Evolutionary conservation across 2,113 vertebrate genomes (phyloP).

Genomic region (Neogobius melanostomus): DNA sequence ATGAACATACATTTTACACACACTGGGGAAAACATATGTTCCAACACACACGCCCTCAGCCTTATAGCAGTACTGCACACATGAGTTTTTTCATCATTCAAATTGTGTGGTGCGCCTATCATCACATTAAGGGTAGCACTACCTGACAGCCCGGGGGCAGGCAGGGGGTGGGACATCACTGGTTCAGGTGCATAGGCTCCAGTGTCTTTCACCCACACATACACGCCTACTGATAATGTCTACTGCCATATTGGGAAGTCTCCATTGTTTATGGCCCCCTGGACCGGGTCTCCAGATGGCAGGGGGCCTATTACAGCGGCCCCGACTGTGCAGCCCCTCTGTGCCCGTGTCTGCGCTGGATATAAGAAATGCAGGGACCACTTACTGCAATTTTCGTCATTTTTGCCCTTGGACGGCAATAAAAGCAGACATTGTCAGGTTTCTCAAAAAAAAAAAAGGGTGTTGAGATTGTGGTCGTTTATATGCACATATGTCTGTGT

Average conservation of each 20-base stretch:
- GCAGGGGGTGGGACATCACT: conserved; percentile 67
- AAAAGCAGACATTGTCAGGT: not conserved
- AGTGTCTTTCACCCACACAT: conserved; percentile 27
- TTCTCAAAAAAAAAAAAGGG: not conserved
- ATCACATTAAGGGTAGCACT: conserved; percentile 32
- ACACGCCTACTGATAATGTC: conserved; percentile 40
- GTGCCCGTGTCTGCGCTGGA: conserved; percentile 20
- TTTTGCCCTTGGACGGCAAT: not conserved
- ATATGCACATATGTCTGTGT: not conserved
- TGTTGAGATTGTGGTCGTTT: not conserved
- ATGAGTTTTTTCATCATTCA: conserved; percentile 57
- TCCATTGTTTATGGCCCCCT: conserved; percentile 71
- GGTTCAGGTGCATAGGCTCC: conserved; percentile 57
- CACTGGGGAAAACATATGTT: conserved; percentile 20
- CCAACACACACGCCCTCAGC: conserved; percentile 7
- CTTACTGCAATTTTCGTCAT: conserved; percentile 12
- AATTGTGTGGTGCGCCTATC: conserved; percentile 20
- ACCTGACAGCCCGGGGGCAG: conserved; percentile 55
- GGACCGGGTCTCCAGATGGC: conserved; percentile 74
- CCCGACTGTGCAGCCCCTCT: conserved; percentile 68
- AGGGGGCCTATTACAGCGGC: conserved; percentile 70
- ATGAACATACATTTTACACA: conserved; percentile 1
- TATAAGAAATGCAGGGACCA: conserved; percentile 38
- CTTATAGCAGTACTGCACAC: conserved; percentile 22
- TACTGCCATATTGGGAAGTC: conserved; percentile 57